A percentile compares a stretch with the other conserved stretches of the same genome.
phyloP scores from a whole-genome alignment of 2,113 vertebrate species.

The Lepisosteus osseus region DNA sequence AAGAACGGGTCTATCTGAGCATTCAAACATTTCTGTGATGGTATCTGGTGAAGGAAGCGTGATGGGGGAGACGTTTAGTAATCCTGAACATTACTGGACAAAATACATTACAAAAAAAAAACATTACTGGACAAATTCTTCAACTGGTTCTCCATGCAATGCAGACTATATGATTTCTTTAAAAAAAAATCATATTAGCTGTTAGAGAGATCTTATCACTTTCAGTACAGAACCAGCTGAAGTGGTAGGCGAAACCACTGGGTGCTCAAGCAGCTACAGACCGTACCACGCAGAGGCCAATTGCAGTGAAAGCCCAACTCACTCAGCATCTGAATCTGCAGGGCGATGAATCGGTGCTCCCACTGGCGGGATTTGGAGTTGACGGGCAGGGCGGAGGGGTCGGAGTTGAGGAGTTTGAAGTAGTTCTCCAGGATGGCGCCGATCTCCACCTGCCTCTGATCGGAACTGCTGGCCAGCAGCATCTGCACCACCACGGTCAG shows the following conservation, averaged over 20 bases:
- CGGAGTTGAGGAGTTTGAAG: slow-evolving; percentile 95
- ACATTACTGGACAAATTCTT: too few species aligned
- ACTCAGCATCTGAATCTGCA: slow-evolving; percentile 96
- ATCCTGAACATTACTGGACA: too few species aligned
- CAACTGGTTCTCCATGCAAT: too few species aligned
- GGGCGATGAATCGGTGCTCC: slow-evolving; percentile 85
- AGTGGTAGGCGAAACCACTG: too few species aligned
- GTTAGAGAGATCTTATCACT: too few species aligned
- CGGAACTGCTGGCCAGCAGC: slow-evolving; percentile 89
- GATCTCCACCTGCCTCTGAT: slow-evolving; percentile 95
- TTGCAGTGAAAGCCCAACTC: slow-evolving; percentile 36
- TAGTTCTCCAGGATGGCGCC: slow-evolving; percentile 90
- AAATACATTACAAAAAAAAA: too few species aligned
- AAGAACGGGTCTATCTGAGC: slow-evolving; percentile 90
- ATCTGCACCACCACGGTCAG: slow-evolving; percentile 92
- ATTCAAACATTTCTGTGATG: slow-evolving; percentile 95
- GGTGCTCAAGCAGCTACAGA: too few species aligned
- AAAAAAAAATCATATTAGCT: too few species aligned
- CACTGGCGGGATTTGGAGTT: slow-evolving; percentile 72
- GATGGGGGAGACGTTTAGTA: too few species aligned
- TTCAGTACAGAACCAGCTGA: too few species aligned
- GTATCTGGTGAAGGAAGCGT: slow-evolving; percentile 69
- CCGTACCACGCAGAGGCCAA: too few species aligned
- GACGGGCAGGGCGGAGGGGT: slow-evolving; percentile 77
- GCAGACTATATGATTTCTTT: too few species aligned